Conservation (phyloP, 2,113 vertebrate species). For the Typhlomys cinereus region DNA sequence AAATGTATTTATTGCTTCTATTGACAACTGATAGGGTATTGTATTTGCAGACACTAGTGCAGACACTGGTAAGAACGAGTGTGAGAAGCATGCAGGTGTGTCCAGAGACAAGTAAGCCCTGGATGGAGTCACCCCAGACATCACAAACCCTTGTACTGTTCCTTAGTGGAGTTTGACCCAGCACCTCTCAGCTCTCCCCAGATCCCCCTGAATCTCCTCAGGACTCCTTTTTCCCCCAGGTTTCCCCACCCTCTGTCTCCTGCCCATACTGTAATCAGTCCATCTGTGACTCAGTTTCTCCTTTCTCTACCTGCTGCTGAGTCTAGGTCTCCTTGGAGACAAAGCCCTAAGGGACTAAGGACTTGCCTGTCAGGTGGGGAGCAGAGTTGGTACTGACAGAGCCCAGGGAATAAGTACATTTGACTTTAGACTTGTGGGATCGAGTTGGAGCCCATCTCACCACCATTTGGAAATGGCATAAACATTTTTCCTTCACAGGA, state of each 20-base stretch:
- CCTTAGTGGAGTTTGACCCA: neutral
- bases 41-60: no score
- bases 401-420: neutral
- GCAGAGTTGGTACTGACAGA: neutral
- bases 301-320: neutral
- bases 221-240: no score
- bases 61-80: no score
- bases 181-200: neutral
- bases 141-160: neutral
- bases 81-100: neutral
- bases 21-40: no score
- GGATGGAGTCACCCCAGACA: neutral
- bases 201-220: no score
- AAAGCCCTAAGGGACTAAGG: neutral
- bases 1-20: no score
- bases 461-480: neutral
- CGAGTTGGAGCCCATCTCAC: neutral
- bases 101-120: neutral
- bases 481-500: neutral
- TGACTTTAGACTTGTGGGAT: neutral
- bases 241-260: no score
- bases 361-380: neutral
- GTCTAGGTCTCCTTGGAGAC: neutral
- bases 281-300: neutral
- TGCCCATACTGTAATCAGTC: accelerated